Evolutionary conservation across 2,888 invertebrate genomes (phyloP), one percentile per base, ranked within the genome.

Genomic region (Hypercompe scribonia): DNA sequence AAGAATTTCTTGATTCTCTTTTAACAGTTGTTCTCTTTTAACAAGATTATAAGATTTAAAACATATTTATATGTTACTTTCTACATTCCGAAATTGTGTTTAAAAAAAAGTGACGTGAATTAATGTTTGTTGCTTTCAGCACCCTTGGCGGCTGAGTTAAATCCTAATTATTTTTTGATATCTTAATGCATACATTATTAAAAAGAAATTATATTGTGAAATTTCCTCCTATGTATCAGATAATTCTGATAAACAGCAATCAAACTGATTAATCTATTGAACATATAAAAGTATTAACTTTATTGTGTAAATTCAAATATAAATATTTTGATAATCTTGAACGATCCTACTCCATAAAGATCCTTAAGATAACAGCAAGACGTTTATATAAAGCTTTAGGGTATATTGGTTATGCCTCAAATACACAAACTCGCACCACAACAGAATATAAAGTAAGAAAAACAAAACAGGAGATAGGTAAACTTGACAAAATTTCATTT

Each of bases 1-100:
- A 84, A 85, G 86, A 87, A 86, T 86, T 85, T 84, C 84, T 81
- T 84, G 83, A 80, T 79, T 80, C 78, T 74, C 66, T 73, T 78
- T 78, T 85, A 86, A 83, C 84, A 84, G 83, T 70, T 76, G 71
- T 77, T 84, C 50, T 54, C 50, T n/a, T 54, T 54, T 54, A 54
- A 77, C 77, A 83, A 85, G 76, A 77, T 77, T 58, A 76, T 61
- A 72, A 72, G 73, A 75, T 77, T 77, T 80, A 75, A 75, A 31
- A 64, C 46, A n/a, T 64, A 28, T 28, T 28, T 15, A 3, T 13
- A 28, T 28, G 7, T 58, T 58, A 58, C 28, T 58, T 10, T 28
- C 54, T 28, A 58, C 13, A 28, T 58, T n/a, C 24, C 54, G n/a
- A 58, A 50, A 15, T 50, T 50, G 18, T 50, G 4, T 21, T 21